phyloP scores from a whole-genome alignment of 1,140 invertebrate genomes.

The Brachionus rubens region DNA sequence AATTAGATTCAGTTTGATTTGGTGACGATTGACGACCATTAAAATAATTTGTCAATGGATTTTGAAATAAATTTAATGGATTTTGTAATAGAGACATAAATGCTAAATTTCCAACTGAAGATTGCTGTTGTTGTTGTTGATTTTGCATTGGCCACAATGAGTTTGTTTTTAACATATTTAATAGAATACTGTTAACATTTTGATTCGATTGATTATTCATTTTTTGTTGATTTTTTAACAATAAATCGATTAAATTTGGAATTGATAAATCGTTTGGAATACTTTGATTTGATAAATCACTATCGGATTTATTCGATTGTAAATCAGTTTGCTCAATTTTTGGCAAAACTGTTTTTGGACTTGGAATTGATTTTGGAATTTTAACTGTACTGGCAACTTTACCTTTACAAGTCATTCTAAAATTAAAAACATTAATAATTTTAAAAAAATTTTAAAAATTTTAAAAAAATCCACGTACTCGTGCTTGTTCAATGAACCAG shows the following conservation, averaged over 20 bases:
- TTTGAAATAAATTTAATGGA: background rate
- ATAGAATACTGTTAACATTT: background rate
- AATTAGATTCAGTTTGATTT: conserved; percentile 5
- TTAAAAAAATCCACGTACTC: background rate
- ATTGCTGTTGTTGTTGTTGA: background rate
- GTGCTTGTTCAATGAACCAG: conserved; percentile 27
- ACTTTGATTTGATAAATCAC: too few relatives aligned
- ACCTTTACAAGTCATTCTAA: background rate
- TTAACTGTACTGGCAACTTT: too few relatives aligned
- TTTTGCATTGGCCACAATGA: background rate
- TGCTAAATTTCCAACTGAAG: background rate
- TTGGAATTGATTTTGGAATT: too few relatives aligned
- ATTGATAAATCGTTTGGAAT: background rate
- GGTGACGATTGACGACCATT: conserved; percentile 17
- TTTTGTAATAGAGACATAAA: conserved; percentile 3
- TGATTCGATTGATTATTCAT: conserved; percentile 1
- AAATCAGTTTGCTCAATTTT: too few relatives aligned
- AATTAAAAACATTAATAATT: background rate
- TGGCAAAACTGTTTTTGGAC: too few relatives aligned
- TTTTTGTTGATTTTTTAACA: conserved; percentile 12
- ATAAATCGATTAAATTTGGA: background rate
- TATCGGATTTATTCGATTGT: too few relatives aligned
- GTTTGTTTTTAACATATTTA: conserved; percentile 4
- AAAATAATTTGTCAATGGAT: background rate
- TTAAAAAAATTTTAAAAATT: background rate